Evolutionary conservation across 2,797 vertebrate genomes (phyloP), one percentile per base, ranked within the genome.

Genomic region (Thalassophryne amazonica): DNA sequence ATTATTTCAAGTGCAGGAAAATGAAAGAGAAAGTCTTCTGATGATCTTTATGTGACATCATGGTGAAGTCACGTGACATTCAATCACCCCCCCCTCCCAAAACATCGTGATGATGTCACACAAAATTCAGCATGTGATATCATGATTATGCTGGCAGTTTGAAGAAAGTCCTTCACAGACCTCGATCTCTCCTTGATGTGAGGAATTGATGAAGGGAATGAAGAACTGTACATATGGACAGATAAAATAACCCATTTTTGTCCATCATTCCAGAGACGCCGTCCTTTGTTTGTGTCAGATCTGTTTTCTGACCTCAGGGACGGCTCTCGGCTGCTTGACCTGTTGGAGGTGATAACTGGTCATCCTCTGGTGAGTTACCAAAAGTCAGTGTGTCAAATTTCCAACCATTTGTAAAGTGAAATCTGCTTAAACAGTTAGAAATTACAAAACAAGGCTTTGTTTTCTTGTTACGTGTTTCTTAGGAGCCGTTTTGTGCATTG

Each of bases 271-370:
- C 87, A 98, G 96, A 93, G 86, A 69, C 76, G 48, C 0, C 74
- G 86, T 4, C 85, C 93, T 16, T 89, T 89, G 0, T 57, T 75
- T 45, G 69, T 97, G 76, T 90, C 89, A 3, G 94, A 98, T 76
- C 79, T 98, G 7, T 98, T 94, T 68, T 71, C 70, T 21, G 96
- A 98, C 58, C 81, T 98, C 39, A 81, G 80, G 49, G 86, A 93
- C 63, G 96, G 96, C 6, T 88, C 91, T 4, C 73, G 81, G 24
- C 91, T 98, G 60, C 86, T 98, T 41, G 93, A 98, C 81, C 87
- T 98, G 31, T 46, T 98, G 68, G 96, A 98, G 86, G 93, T 94
- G 22, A 90, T 97, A 80, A 94, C 93, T 1, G 92, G 92, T 46
- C 90, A 95, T 69, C 78, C 80, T 5, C 68, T 98, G 92, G 94